Conservation (phyloP, 2,797 vertebrate genomes). For the Ctenopoma kingsleyae region DNA sequence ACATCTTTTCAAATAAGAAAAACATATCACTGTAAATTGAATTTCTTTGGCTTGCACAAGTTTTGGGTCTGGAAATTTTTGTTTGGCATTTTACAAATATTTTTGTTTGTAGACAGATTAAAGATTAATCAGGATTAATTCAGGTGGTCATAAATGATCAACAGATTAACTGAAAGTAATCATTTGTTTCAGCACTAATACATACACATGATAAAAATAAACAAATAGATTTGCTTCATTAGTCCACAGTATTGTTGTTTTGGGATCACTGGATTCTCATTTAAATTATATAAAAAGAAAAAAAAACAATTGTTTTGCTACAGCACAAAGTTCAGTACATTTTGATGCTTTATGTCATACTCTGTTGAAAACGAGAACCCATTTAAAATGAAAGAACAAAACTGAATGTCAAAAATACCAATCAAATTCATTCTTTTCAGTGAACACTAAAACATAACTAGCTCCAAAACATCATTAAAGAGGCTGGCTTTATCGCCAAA, state of each 20-base stretch:
- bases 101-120: not conserved
- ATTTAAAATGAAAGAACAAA: constrained; percentile 52
- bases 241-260: not conserved
- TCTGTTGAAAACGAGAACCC: constrained; percentile 34
- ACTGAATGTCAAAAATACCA: constrained; percentile 66
- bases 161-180: not conserved
- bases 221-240: constrained; percentile 12
- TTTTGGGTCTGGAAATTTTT: not conserved
- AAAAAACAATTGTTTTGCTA: constrained; percentile 24
- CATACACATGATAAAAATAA: constrained; percentile 14
- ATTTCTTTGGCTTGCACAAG: not conserved
- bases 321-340: constrained; percentile 18
- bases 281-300: constrained; percentile 21
- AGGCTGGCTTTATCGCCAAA: constrained; percentile 65
- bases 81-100: not conserved
- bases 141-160: not conserved
- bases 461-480: constrained; percentile 82
- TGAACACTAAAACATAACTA: constrained; percentile 60
- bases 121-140: not conserved
- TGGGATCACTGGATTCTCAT: constrained; percentile 20
- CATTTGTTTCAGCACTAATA: not conserved
- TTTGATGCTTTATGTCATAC: constrained; percentile 34
- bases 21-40: no score
- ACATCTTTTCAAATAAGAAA: not conserved
- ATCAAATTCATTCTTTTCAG: constrained; percentile 81